A percentile compares a stretch with the other conserved stretches of the same genome.
These are phyloP conservation scores for Solea solea DNA, from an alignment of 2,113 vertebrate genomes.

Conservation along the genomic window DNA sequence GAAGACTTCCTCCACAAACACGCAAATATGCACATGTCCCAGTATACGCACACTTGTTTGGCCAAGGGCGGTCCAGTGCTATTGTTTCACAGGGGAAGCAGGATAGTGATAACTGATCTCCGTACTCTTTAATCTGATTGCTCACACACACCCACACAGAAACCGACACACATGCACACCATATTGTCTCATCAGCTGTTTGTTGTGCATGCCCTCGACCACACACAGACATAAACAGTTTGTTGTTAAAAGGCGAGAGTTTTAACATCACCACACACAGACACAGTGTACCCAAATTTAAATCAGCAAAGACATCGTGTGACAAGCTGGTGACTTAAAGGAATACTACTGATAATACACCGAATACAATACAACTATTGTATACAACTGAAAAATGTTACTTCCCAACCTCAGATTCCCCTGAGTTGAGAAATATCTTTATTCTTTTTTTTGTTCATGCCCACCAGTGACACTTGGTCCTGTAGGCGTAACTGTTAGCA, in stretches of 20 bases:
- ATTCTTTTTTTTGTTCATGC: no score
- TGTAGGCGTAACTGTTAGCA: no score
- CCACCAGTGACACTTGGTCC: no score
- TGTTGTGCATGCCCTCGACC: conserved; percentile 54
- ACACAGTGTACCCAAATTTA: conserved; percentile 15
- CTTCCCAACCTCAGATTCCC: no score
- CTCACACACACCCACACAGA: conserved; percentile 44
- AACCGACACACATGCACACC: conserved; percentile 6
- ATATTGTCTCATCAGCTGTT: conserved; percentile 42
- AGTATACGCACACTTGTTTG: conserved; percentile 44
- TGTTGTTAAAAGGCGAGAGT: conserved; percentile 50
- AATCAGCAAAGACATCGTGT: conserved; percentile 20
- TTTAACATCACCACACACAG: conserved; percentile 25
- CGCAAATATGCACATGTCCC: neutral
- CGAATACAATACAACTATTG: no score
- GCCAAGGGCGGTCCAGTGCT: conserved; percentile 47
- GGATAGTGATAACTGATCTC: conserved; percentile 50
- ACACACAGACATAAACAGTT: conserved; percentile 51
- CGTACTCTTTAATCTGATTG: conserved; percentile 62
- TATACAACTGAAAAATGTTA: no score
- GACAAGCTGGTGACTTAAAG: neutral
- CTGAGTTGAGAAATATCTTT: no score
- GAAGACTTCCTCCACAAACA: conserved; percentile 12
- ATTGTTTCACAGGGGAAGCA: conserved; percentile 63
- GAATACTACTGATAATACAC: no score